Evolutionary conservation across 2,888 invertebrate genomes (phyloP), one percentile per base, ranked within the genome.

Genomic region (Cosmopolites sordidus): DNA sequence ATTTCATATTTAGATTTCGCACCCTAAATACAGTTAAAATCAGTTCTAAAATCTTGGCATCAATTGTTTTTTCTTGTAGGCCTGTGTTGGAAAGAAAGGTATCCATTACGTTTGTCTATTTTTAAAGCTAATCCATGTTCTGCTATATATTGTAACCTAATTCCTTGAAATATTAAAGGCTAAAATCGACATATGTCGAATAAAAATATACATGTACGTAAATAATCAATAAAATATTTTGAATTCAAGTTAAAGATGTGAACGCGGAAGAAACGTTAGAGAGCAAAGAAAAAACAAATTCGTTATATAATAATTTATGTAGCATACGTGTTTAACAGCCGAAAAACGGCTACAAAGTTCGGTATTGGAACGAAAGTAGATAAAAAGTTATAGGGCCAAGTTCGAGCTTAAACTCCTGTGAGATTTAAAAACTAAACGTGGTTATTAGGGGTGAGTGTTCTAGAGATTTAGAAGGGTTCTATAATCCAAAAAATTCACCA

Each of bases 241-340:
- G 4, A 22, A 22, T 22, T 22, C 22, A 22, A 22, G 22, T 22
- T 22, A 33, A 33, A 33, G 12, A 33, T 33, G 33, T 33, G 33
- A 12, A 33, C n/a, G 33, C n/a, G n/a, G 33, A 33, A n/a, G n/a
- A 12, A 33, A 33, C 33, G 33, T 33, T 33, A 12, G 30, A 22
- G 22, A 22, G 22, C 22, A 22, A 22, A 39, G 15, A 45, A 53
- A 53, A 48, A 53, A 53, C 43, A 53, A 48, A 53, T 53, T 43
- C 16, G 15, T 16, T 30, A 44, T 48, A 43, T 48, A 48, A 53
- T 53, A 53, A 53, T 53, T 53, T 53, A 53, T 48, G 48, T 53
- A 48, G 47, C 53, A 53, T 53, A 53, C 53, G 53, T 53, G 53
- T 53, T 48, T 53, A 53, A 53, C 43, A 41, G 46, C 44, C 53